Evolutionary conservation across 2,113 vertebrate genomes (phyloP), one percentile per base, ranked within the genome.

Genomic region (Motacilla tschutschensis): DNA sequence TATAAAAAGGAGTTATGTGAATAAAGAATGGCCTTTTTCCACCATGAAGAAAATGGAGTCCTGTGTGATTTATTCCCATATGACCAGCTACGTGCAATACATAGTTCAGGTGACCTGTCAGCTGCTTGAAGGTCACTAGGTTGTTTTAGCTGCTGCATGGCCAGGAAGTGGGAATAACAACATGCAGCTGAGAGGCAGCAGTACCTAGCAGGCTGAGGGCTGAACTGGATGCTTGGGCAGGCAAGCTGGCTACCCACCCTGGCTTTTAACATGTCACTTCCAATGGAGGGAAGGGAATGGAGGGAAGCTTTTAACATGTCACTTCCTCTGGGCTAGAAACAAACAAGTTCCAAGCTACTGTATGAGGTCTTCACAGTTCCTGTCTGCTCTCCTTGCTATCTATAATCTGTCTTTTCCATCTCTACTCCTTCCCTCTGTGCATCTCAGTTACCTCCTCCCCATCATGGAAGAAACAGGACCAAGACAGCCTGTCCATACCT

Each of bases 341-440:
- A 28, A 77, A 33, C 18, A 50, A 5, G 20, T 87, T 79, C 46
- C 44, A 63, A 31, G 25, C 11, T 53, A 28, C 16, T 71, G 41
- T 17, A 15, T 35, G n/a, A 0, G 0, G 2, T 31, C 66, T 64
- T 36, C 64, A 67, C 20, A 35, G 9, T 2, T 51, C 53, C 9
- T 29, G 3, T 8, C 2, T 29, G 11, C 22, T 79, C 50, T 64
- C 53, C 53, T 65, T 66, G 9, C 40, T 54, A 2, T 38, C 29
- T 59, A 21, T 59, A 33, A 71, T 11, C n/a, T 58, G 20, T 6
- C 19, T 48, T 63, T 54, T n/a, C 17, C 6, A 44, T 10, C 48
- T 75, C 44, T 63, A 8, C 40, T 50, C n/a, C 51, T 72, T 69
- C 70, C 29, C 7, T 51, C 25, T 74, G 55, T 31, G 35, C 51